phyloP scores from a whole-genome alignment of 2,888 invertebrate species.

The Heliothis peltigera region DNA sequence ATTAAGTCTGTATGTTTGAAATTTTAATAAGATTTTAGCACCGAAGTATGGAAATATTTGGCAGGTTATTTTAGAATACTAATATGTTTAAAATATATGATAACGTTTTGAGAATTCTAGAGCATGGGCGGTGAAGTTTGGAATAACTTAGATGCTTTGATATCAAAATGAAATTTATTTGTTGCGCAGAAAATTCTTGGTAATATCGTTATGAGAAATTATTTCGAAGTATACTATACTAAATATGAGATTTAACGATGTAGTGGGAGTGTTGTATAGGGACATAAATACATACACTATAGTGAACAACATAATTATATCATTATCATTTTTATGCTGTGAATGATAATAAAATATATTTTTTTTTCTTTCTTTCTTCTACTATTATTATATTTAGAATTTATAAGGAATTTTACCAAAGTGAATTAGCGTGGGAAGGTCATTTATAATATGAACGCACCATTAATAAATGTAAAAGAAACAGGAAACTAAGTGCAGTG shows the following conservation, averaged over 20 bases:
- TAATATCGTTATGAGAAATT: not conserved
- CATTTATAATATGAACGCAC: too few relatives aligned
- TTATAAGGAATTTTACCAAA: too few relatives aligned
- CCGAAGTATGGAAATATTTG: slow-evolving; percentile 29
- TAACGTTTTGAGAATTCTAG: slow-evolving; percentile 3
- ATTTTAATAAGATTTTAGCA: slow-evolving; percentile 58
- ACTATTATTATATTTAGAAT: too few relatives aligned
- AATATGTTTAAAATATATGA: slow-evolving; percentile 20
- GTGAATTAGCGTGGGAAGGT: too few relatives aligned
- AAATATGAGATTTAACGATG: not conserved
- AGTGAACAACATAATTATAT: too few relatives aligned
- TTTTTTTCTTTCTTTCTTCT: too few relatives aligned
- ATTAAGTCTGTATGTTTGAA: slow-evolving; percentile 57
- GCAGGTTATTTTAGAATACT: slow-evolving; percentile 34
- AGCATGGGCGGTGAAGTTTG: not conserved
- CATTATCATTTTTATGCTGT: too few relatives aligned
- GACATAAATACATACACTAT: too few relatives aligned
- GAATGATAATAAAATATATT: too few relatives aligned
- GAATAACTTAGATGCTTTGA: slow-evolving; percentile 4
- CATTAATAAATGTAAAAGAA: too few relatives aligned
- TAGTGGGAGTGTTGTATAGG: too few relatives aligned
- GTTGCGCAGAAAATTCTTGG: not conserved
- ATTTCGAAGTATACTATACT: not conserved
- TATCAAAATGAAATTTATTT: not conserved
- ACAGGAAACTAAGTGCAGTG: not conserved